Evolutionary conservation across 2,113 vertebrate species (phyloP).

Genomic region (Channa argus): DNA sequence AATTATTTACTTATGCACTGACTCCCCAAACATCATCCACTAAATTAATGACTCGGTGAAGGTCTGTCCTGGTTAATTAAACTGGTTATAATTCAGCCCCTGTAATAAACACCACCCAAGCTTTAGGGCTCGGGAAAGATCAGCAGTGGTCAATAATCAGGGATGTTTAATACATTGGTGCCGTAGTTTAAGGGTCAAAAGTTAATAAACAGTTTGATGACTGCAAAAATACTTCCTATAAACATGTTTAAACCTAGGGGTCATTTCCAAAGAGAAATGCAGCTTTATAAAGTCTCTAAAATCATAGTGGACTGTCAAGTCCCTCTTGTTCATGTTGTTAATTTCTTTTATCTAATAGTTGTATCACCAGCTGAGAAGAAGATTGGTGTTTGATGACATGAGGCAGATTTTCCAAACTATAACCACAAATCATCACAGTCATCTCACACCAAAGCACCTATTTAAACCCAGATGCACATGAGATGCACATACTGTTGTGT

Average conservation of each 20-base stretch:
- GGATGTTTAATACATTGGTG: not conserved
- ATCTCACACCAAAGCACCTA: too few species aligned
- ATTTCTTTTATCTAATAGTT: not conserved
- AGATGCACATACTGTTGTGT: not conserved
- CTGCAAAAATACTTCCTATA: not conserved
- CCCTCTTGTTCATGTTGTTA: not conserved
- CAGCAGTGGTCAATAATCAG: not conserved
- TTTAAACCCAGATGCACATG: too few species aligned
- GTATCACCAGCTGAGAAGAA: not conserved
- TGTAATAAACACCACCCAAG: not conserved
- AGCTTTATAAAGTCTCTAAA: not conserved
- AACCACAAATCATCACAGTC: not conserved
- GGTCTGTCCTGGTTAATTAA: slow-evolving; percentile 66
- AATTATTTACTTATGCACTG: slow-evolving; percentile 6
- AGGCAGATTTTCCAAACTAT: not conserved
- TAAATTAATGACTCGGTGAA: slow-evolving; percentile 73
- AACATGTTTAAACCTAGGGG: not conserved
- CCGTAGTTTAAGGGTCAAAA: not conserved
- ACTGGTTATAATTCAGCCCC: slow-evolving; percentile 72
- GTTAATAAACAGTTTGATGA: not conserved
- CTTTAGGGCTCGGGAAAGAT: not conserved
- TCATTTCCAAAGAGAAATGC: not conserved
- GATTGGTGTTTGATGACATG: not conserved
- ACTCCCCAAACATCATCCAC: slow-evolving; percentile 47
- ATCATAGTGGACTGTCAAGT: not conserved